phyloP scores from a whole-genome alignment of 92 coral and sea anemone genomes.

The Pocillopora meandrina region DNA sequence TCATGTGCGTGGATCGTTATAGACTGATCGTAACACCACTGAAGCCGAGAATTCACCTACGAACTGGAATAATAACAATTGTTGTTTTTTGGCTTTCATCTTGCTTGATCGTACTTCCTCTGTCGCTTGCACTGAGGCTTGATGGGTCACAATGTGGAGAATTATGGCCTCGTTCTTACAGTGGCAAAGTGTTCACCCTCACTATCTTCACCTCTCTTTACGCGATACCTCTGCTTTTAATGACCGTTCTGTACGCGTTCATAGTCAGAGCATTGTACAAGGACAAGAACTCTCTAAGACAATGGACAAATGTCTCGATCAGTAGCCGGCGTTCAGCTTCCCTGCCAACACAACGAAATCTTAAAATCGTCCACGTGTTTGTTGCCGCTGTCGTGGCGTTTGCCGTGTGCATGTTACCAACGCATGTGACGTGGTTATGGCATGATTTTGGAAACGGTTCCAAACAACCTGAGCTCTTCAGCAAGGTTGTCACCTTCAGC shows the following conservation, averaged over 20 bases:
- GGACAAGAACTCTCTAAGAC: constrained; percentile 56
- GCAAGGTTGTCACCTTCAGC: constrained; percentile 69
- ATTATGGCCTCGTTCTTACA: constrained; percentile 51
- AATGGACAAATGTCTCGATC: constrained; percentile 42
- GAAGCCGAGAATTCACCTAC: constrained; percentile 46
- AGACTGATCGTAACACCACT: constrained; percentile 76
- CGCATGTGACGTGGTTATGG: constrained; percentile 90
- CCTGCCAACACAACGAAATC: constrained; percentile 64
- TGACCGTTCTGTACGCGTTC: constrained; percentile 48
- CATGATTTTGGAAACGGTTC: constrained; percentile 71
- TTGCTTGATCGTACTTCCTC: constrained; percentile 57
- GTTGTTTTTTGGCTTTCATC: constrained; percentile 62
- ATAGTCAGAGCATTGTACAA: constrained; percentile 60
- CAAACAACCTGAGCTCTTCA: constrained; percentile 41
- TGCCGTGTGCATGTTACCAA: constrained; percentile 87
- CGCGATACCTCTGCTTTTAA: constrained; percentile 53
- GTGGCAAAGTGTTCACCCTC: constrained; percentile 55
- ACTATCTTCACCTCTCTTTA: constrained; percentile 49
- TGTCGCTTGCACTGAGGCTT: constrained; percentile 44
- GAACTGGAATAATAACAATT: constrained; percentile 47
- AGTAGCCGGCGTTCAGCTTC: constrained; percentile 41
- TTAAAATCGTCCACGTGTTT: constrained; percentile 76
- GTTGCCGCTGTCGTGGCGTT: constrained; percentile 83
- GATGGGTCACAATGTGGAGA: constrained; percentile 50
- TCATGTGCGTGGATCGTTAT: constrained; percentile 76